Evolutionary conservation across 2,113 vertebrate genomes (phyloP), one percentile per base, ranked within the genome.

Genomic region (Gallinago media): DNA sequence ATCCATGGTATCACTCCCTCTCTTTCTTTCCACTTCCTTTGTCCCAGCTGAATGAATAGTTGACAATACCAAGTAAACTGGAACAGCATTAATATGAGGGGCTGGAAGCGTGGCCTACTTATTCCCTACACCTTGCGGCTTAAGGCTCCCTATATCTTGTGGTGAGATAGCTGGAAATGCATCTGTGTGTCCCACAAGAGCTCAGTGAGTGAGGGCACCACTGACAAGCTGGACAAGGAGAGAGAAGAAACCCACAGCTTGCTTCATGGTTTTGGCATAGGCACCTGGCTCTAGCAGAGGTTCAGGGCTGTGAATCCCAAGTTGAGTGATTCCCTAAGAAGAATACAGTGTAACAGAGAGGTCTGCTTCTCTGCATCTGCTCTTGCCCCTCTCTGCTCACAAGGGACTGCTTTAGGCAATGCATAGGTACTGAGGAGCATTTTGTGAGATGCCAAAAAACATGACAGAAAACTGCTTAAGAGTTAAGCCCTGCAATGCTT

Each of bases 141-240:
- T 42, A 71, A 36, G 42, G 6, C 3, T 92, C 3, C 52, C 22
- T 32, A 4, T 21, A 42, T 7, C 11, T 10, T 55, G 18, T 36
- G 65, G 42, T n/a, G 40, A 58, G 36, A 14, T 3, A 49, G 31
- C 16, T 71, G 38, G 61, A 75, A 88, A 59, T 32, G 22, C 67
- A 32, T 15, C 13, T 29, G 1, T 2, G 3, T 17, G 12, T 49
- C 68, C 46, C 8, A 0, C 55, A 65, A 65, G 36, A 77, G 19
- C 32, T 50, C 2, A 0, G 1, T 4, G 36, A 52, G 15, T 14
- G 20, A 55, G 17, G 17, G 6, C 18, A 16, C 20, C 3, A 4
- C 40, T 72, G 32, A 55, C 4, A 70, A 49, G 8, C 27, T n/a
- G 49, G 21, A 55, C 49, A 38, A 78, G 19, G 25, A 49, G 19